Conservation (phyloP, 2,888 invertebrate species). For the Leucoma salicis region DNA sequence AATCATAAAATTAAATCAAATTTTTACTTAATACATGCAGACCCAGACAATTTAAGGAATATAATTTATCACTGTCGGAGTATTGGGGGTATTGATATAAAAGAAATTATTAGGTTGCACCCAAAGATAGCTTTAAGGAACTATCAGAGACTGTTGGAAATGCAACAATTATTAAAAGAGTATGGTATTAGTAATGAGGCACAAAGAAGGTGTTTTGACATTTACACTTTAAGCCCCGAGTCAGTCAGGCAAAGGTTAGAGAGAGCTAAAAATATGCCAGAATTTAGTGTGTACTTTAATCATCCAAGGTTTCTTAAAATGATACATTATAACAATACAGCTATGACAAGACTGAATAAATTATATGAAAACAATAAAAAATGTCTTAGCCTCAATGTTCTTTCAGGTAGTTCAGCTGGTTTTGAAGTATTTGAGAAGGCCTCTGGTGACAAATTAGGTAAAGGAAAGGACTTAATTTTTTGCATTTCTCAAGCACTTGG, state of each 20-base stretch:
- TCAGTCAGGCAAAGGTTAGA: constrained; percentile 63
- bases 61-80: constrained; percentile 55
- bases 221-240: constrained; percentile 62
- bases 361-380: constrained; percentile 64
- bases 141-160: constrained; percentile 54
- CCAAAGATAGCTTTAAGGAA: constrained; percentile 67
- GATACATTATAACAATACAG: constrained; percentile 67
- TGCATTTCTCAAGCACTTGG: constrained; percentile 59
- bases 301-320: constrained; percentile 74
- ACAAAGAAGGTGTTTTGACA: constrained; percentile 69
- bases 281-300: constrained; percentile 58
- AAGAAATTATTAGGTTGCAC: constrained; percentile 65
- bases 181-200: constrained; percentile 64
- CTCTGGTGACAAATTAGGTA: constrained; percentile 69
- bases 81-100: constrained; percentile 70
- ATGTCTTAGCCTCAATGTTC: constrained; percentile 67
- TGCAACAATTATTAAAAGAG: constrained; percentile 57
- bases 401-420: constrained; percentile 65
- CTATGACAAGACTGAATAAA: constrained; percentile 52
- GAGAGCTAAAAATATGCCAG: constrained; percentile 60
- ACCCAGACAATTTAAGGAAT: constrained; percentile 66
- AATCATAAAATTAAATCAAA: constrained; percentile 67
- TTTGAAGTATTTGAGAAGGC: constrained; percentile 68
- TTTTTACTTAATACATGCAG: constrained; percentile 65
- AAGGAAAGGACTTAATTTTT: constrained; percentile 69